These are phyloP conservation scores for Sylvia borin DNA, from an alignment of 2,797 vertebrate species.

Conservation along the genomic window DNA sequence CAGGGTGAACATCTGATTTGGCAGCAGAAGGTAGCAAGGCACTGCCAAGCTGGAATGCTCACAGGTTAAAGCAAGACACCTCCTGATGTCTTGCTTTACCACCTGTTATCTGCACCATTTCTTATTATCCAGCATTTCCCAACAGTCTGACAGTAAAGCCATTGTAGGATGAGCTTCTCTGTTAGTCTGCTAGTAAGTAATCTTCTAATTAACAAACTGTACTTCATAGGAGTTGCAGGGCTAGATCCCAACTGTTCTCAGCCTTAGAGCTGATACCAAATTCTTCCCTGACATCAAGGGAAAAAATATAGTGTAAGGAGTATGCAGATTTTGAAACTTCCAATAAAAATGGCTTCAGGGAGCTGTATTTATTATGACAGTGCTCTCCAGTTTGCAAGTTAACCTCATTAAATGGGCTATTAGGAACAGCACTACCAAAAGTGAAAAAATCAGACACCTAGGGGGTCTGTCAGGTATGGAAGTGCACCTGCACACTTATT, in stretches of 20 bases:
- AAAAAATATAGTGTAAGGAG: not conserved
- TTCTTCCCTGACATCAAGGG: not conserved
- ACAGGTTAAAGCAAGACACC: not conserved
- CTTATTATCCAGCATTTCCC: not conserved
- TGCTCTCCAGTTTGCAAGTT: not conserved
- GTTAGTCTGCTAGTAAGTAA: not conserved
- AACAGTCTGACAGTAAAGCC: not conserved
- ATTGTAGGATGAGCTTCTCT: not conserved
- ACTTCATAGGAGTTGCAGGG: not conserved
- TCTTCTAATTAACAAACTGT: not conserved
- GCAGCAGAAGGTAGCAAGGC: not conserved
- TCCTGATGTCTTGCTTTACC: not conserved
- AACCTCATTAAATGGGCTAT: not conserved
- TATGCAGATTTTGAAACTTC: not conserved
- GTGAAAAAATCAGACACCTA: not conserved
- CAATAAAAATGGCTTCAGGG: not conserved
- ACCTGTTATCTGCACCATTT: not conserved
- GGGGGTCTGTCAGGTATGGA: fast-evolving
- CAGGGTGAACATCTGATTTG: not conserved
- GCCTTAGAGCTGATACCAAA: not conserved
- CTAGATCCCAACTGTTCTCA: not conserved
- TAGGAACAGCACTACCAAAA: not conserved
- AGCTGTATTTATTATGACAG: not conserved
- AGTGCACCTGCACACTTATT: not conserved
- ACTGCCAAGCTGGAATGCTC: not conserved